Percentiles rank a stretch among this genome's conserved stretches.
Evolutionary conservation across 2,797 vertebrate species (phyloP).

Genomic region (Phyllotis vaccarum): DNA sequence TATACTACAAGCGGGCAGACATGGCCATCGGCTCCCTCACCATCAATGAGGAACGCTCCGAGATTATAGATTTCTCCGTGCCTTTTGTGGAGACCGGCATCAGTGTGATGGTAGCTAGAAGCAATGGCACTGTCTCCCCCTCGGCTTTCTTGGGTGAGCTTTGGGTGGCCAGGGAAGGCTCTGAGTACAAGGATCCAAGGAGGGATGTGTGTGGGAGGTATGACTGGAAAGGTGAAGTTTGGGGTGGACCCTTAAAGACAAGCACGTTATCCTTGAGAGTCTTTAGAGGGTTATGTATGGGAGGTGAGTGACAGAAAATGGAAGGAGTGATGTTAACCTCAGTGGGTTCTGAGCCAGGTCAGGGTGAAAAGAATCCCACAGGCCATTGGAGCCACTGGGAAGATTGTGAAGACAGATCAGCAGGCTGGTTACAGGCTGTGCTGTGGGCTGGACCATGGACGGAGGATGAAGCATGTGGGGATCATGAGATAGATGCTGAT

Average conservation of each 20-base stretch:
- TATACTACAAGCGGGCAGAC: constrained; percentile 97
- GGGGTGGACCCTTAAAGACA: neutral
- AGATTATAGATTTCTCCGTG: constrained; percentile 98
- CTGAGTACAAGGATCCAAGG: rapidly evolving
- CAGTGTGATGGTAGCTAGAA: constrained; percentile 98
- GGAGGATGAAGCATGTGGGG: neutral
- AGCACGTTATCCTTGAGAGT: neutral
- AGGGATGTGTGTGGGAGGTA: rapidly evolving
- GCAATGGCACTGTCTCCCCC: constrained; percentile 98
- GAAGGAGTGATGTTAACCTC: neutral
- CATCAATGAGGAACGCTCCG: constrained; percentile 98
- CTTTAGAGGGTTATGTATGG: neutral
- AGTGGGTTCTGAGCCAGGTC: neutral
- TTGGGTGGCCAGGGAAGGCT: neutral
- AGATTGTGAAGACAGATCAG: neutral
- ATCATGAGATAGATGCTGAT: rapidly evolving
- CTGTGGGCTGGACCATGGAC: rapidly evolving
- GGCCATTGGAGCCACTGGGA: neutral
- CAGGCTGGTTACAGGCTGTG: neutral
- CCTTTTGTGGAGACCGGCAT: constrained; percentile 99
- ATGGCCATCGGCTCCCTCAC: constrained; percentile 99
- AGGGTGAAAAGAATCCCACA: neutral
- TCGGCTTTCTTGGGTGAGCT: constrained; percentile 97
- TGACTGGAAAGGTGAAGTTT: neutral
- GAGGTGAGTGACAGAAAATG: neutral